Percentiles rank a stretch among this genome's conserved stretches.
phyloP scores from a whole-genome alignment of 2,797 vertebrate genomes.

The Spheniscus humboldti region DNA sequence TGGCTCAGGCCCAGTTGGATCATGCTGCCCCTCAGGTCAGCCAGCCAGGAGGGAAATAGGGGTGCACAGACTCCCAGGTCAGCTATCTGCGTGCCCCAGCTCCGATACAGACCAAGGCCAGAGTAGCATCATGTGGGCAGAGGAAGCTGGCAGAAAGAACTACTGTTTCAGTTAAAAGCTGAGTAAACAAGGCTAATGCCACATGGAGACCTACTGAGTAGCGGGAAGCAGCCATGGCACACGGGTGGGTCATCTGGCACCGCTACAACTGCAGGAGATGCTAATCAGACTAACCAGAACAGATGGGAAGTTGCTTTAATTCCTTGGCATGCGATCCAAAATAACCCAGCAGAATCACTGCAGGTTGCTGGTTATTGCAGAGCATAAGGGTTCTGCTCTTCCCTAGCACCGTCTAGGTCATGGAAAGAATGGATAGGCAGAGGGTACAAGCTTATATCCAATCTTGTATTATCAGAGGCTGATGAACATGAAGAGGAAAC shows the following conservation, averaged over 20 bases:
- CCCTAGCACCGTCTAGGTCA: not conserved
- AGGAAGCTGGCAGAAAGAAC: not conserved
- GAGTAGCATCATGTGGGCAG: not conserved
- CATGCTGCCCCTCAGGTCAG: not conserved
- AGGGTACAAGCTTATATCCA: not conserved
- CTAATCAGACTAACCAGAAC: not conserved
- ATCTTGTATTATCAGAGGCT: not conserved
- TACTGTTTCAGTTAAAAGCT: not conserved
- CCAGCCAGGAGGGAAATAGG: not conserved
- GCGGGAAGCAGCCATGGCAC: not conserved
- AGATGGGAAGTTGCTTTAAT: not conserved
- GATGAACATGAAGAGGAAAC: not conserved
- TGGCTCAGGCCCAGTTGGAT: not conserved
- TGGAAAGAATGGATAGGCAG: accelerated
- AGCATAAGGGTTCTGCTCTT: not conserved
- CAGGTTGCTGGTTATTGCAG: not conserved
- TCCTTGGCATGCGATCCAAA: accelerated
- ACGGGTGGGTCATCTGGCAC: not conserved
- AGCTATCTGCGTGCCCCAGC: not conserved
- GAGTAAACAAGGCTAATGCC: conserved; percentile 18
- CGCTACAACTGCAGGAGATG: accelerated
- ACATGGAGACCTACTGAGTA: not conserved
- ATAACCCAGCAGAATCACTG: not conserved
- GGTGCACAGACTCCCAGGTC: not conserved
- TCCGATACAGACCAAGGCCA: not conserved